Evolutionary conservation across 1,140 invertebrate genomes (phyloP).

Genomic region (Drosophila ananassae): DNA sequence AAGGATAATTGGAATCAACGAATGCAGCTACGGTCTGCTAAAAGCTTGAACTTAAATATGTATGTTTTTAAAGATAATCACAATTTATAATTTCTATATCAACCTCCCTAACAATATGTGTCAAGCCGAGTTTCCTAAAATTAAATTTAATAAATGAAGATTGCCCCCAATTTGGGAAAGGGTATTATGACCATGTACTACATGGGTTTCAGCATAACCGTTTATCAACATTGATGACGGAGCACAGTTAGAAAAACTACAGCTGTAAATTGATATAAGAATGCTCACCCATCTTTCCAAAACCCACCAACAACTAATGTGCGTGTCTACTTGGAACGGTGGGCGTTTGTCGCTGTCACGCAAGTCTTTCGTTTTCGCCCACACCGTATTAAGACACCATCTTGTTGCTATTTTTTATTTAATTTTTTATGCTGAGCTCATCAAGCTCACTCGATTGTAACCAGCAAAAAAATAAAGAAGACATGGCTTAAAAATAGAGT

Average conservation of each 20-base stretch:
- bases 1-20: too few relatives aligned
- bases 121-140: too few relatives aligned
- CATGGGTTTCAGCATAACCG: background rate
- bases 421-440: conserved; percentile 44
- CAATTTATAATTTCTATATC: too few relatives aligned
- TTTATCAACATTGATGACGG: conserved; percentile 14
- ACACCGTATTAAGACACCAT: conserved; percentile 28
- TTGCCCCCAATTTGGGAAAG: background rate
- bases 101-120: too few relatives aligned
- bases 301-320: background rate
- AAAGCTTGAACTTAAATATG: too few relatives aligned
- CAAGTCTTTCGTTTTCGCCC: conserved; percentile 39
- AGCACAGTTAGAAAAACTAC: conserved; percentile 18
- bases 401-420: conserved; percentile 9
- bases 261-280: conserved; percentile 31
- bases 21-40: too few relatives aligned
- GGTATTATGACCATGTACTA: background rate
- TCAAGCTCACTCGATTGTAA: conserved; percentile 51
- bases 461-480: conserved; percentile 20
- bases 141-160: background rate
- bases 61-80: too few relatives aligned
- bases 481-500: background rate
- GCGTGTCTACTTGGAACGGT: conserved; percentile 5
- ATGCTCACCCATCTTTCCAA: conserved; percentile 11
- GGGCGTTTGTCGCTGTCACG: conserved; percentile 44